Evolutionary conservation across 2,888 invertebrate genomes (phyloP).

Genomic region (Agrypnus murinus): DNA sequence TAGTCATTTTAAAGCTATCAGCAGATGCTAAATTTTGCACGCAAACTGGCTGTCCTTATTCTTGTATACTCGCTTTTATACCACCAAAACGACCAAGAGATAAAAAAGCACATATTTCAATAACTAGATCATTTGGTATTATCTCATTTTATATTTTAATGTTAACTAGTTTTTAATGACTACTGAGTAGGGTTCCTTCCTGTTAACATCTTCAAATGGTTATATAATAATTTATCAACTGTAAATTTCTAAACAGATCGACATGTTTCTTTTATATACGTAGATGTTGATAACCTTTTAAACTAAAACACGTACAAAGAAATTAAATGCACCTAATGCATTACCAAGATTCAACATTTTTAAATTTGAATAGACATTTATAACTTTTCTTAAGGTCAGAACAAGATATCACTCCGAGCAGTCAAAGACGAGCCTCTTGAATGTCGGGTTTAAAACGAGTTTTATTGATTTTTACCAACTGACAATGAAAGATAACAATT

Average conservation of each 20-base stretch:
- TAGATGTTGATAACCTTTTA: background rate
- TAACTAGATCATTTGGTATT: slow-evolving; percentile 15
- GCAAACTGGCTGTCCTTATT: slow-evolving; percentile 19
- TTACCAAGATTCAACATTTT: background rate
- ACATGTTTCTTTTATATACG: too few species aligned
- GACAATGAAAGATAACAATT: too few species aligned
- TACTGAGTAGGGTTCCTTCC: background rate
- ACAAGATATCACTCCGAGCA: background rate
- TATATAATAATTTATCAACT: background rate
- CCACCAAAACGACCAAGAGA: slow-evolving; percentile 17
- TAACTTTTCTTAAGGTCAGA: background rate
- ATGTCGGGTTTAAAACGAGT: slow-evolving; percentile 9
- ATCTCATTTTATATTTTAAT: slow-evolving; percentile 5
- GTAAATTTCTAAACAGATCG: background rate
- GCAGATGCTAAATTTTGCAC: slow-evolving; percentile 4
- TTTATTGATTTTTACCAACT: background rate
- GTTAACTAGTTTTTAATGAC: background rate
- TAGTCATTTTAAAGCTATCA: slow-evolving; percentile 2
- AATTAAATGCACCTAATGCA: background rate
- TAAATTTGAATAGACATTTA: background rate
- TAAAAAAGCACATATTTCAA: slow-evolving; percentile 22
- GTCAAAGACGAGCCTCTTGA: slow-evolving; percentile 8
- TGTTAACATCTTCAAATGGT: background rate
- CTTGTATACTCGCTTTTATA: slow-evolving; percentile 21
- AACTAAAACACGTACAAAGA: background rate